Base-by-base conservation (phyloP, 2,888 invertebrate species). In the Cryptocheilus praepositus region DNA sequence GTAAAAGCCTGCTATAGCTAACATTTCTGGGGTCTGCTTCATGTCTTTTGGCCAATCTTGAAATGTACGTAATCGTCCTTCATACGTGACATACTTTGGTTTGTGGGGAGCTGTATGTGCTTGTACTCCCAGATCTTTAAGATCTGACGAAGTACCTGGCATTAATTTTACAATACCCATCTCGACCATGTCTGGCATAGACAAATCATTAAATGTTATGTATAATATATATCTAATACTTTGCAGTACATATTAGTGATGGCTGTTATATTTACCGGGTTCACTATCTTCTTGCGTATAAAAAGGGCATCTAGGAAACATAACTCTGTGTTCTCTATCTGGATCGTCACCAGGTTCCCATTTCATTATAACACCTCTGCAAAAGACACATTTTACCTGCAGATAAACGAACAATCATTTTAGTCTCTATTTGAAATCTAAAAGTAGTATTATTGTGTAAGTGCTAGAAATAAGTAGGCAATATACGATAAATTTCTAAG, bases 1-100 rank as follows among this genome's bases (percentile, higher is more conserved):
- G 88, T 94, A 98, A 89, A 98, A 96, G 3, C 98, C 98, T 19
- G 98, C 96, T 63, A 94, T 93, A 0, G 97, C 94, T 64, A 98
- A 89, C 8, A 92, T 90, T 68, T 93, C 91, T 0, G 96, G 95
- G 0, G 92, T 93, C 88, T 96, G 96, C 21, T 93, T 92, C 19
- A 94, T 90, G 67, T 92, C 90, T 2, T 92, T 90, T 0, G 96
- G 95, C 97, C 97, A 98, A 64, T 90, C 89, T n/a, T 83, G 85
- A 87, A 93, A 97, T 1, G 95, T 93, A 45, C 92, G 90, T 49
- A 95, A 85, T 36, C 97, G 90, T 1, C 92, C 89, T 67, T 95
- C 94, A 8, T 93, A 89, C 0, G 94, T 93, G 0, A 94, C 92
- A 85, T 92, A 93, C 76, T 92, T 91, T 0, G 93, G 92, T 83